These are phyloP conservation scores for Enteromius fasciolatus DNA, from an alignment of 2,797 vertebrate species.

Conservation along the genomic window DNA sequence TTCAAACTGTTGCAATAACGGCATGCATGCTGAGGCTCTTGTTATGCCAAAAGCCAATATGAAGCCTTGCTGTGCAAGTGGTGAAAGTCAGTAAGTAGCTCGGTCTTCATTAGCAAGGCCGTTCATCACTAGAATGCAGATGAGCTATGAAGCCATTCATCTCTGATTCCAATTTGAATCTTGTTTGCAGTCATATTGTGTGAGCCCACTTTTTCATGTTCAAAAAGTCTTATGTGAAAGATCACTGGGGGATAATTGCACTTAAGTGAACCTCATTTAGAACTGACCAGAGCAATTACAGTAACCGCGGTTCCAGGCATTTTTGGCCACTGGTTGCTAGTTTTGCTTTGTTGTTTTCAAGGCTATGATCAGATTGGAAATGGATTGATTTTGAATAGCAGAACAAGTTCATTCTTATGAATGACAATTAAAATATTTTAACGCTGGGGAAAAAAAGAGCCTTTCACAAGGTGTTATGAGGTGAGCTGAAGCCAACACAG, in stretches of 20 bases:
- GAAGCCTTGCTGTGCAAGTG: conserved; percentile 63
- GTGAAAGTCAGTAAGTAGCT: conserved; percentile 64
- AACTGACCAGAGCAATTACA: conserved; percentile 79
- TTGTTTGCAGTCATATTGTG: conserved; percentile 80
- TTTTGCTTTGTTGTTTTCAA: conserved; percentile 69
- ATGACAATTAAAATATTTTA: conserved; percentile 74
- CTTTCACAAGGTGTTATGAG: conserved; percentile 73
- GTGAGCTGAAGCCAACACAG: conserved; percentile 68
- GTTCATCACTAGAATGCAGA: conserved; percentile 77
- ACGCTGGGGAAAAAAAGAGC: conserved; percentile 65
- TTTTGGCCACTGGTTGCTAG: conserved; percentile 71
- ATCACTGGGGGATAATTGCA: conserved; percentile 81
- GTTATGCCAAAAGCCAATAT: conserved; percentile 54
- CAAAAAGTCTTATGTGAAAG: conserved; percentile 78
- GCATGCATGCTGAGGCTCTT: conserved; percentile 35
- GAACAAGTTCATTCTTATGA: conserved; percentile 43
- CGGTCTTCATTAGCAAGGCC: conserved; percentile 74
- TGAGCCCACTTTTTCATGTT: conserved; percentile 75
- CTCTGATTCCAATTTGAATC: conserved; percentile 80
- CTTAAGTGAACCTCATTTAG: conserved; percentile 82
- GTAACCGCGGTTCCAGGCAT: conserved; percentile 74
- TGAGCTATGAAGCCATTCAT: conserved; percentile 78
- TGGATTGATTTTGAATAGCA: conserved; percentile 70
- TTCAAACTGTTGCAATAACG: background rate
- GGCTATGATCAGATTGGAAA: conserved; percentile 73